A percentile compares a stretch with the other conserved stretches of the same genome.
Conservation (phyloP, 2,888 invertebrate genomes). For the Stenchaetothrips biformis region DNA sequence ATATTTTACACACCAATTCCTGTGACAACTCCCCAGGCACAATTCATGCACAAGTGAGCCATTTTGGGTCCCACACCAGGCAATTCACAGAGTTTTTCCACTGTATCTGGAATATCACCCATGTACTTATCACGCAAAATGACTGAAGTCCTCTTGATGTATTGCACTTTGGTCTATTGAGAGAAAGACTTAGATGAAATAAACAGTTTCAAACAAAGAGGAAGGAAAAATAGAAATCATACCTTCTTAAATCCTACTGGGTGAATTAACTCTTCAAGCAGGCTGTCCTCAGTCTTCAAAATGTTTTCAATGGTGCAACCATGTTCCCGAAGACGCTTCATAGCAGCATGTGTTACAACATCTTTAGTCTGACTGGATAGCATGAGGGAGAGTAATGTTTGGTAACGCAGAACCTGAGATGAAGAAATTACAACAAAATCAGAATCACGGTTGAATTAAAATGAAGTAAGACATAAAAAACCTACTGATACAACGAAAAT, state of each 20-base stretch:
- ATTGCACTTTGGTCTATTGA: slow-evolving; percentile 80
- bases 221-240: slow-evolving; percentile 36
- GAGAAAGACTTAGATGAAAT: slow-evolving; percentile 27
- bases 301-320: slow-evolving; percentile 73
- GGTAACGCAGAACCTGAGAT: slow-evolving; percentile 74
- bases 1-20: slow-evolving; percentile 69
- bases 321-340: slow-evolving; percentile 68
- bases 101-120: slow-evolving; percentile 81
- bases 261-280: slow-evolving; percentile 38
- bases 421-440: slow-evolving; percentile 26
- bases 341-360: slow-evolving; percentile 84
- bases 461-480: slow-evolving; percentile 30
- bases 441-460: slow-evolving; percentile 33
- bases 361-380: slow-evolving; percentile 97
- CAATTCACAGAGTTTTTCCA: slow-evolving; percentile 76
- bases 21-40: slow-evolving; percentile 83
- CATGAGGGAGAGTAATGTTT: slow-evolving; percentile 86
- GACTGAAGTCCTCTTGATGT: slow-evolving; percentile 77
- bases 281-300: slow-evolving; percentile 59
- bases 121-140: slow-evolving; percentile 74
- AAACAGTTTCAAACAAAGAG: neutral
- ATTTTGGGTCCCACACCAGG: slow-evolving; percentile 97
- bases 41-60: slow-evolving; percentile 94
- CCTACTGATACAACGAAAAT: neutral
- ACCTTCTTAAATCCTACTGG: slow-evolving; percentile 97